Evolutionary conservation across 1,140 invertebrate species (phyloP), one percentile per base, ranked within the genome.

Genomic region (Triops cancriformis): DNA sequence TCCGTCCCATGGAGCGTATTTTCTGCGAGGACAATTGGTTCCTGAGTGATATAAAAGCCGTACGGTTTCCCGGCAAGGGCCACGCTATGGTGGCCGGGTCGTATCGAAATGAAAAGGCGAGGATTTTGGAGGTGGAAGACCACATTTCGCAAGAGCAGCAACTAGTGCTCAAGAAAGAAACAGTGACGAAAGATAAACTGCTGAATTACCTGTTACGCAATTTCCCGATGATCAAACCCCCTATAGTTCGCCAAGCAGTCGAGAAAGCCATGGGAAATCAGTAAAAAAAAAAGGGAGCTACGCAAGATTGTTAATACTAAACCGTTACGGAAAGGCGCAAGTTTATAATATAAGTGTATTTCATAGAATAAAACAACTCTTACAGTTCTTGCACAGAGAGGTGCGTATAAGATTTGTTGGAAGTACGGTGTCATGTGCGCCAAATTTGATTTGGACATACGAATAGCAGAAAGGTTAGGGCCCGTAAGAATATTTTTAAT

Each of bases 281-380:
- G 14, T 64, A 18, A 23, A 6, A 64, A 64, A 18, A 23, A 6
- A 64, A 64, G 23, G 51, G 18, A 64, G 51, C 6, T 37, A 64
- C 14, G 23, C 51, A n/a, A 64, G 14, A 18, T 64, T 37, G 31
- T 37, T 37, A 37, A 37, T 37, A 37, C 18, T 23, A 18, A 64
- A 14, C 10, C 14, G 6, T 64, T 23, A 64, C 6, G 9, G 23
- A n/a, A 64, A 64, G 18, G 14, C 18, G 51, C n/a, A 64, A 64
- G 18, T 64, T 64, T 64, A 64, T 64, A 64, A 64, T 64, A 64
- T 64, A 64, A 64, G 51, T 64, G 51, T 64, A 64, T 64, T 64
- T 23, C 14, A 64, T 64, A 64, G 51, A 64, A 64, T 64, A n/a
- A 64, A 64, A 64, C 14, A 37, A 37, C 31, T 37, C 31, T 2